Evolutionary conservation across 1,140 invertebrate genomes (phyloP).

Genomic region (Neodiprion virginianus): DNA sequence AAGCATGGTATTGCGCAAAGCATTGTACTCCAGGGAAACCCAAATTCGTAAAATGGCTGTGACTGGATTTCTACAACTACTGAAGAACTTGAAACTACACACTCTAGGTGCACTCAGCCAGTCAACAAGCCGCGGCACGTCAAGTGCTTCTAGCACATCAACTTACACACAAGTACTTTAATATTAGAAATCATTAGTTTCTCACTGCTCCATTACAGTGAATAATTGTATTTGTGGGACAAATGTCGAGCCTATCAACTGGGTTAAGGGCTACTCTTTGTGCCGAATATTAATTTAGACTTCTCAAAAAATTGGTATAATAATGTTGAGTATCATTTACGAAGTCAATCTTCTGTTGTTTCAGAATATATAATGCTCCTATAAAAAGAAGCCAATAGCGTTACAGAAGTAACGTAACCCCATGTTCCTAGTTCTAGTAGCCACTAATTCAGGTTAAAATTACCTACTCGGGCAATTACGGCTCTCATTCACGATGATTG

Average conservation of each 20-base stretch:
- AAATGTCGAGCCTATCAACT: constrained; percentile 26
- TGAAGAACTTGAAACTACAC: constrained; percentile 62
- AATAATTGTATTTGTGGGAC: constrained; percentile 21
- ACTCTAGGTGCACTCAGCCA: constrained; percentile 59
- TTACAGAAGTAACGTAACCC: too few species aligned
- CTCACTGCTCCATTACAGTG: neutral
- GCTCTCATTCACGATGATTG: too few species aligned
- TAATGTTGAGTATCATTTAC: too few species aligned
- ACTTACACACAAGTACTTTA: constrained; percentile 54
- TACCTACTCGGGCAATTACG: too few species aligned
- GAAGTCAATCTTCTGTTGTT: too few species aligned
- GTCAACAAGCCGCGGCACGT: constrained; percentile 35
- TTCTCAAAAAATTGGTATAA: neutral
- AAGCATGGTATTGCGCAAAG: constrained; percentile 65
- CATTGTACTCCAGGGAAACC: constrained; percentile 61
- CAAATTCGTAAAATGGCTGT: constrained; percentile 64
- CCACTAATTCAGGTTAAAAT: too few species aligned
- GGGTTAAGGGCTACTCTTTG: neutral
- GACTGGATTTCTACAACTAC: constrained; percentile 62
- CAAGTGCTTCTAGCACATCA: constrained; percentile 54
- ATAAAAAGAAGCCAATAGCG: too few species aligned
- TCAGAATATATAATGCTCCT: too few species aligned
- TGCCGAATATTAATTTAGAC: neutral
- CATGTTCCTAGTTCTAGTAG: too few species aligned
- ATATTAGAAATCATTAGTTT: constrained; percentile 9